Evolutionary conservation across 2,113 vertebrate genomes (phyloP), one percentile per base, ranked within the genome.

Genomic region (Acanthochromis polyacanthus): DNA sequence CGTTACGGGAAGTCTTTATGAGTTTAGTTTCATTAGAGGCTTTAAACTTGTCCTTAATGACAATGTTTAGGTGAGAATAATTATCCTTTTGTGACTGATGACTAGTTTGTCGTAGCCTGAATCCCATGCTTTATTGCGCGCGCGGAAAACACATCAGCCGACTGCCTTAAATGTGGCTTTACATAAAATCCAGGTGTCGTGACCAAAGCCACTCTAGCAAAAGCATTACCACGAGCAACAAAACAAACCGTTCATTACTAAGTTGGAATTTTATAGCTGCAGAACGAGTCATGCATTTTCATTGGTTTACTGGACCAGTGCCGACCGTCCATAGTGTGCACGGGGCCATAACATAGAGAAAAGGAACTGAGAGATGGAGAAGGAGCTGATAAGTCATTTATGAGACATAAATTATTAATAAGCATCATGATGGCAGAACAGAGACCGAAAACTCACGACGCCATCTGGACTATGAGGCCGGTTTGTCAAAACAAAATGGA

Each of bases 401-500:
- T 73, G 87, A 94, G 88, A 89, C 85, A 94, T 96, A 94, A 93
- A 96, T 96, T 95, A 95, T 96, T 94, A 90, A 95, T 93, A 94
- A 95, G 94, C 93, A 91, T 89, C 93, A 95, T 95, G 94, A 95
- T 78, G 80, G 80, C 84, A 90, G 79, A 95, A 90, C 78, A 92
- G 80, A 81, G 92, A 91, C 83, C 79, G 80, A 89, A 94, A 96
- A 95, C 94, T 84, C 89, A 89, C 78, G 94, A 90, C 80, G 90
- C 94, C 95, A 96, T 96, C 96, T 95, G 96, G 94, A 96, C 87
- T 92, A 87, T 88, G 86, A 94, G 75, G 88, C 95, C 62, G 87
- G 92, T 95, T 96, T 96, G 95, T 95, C 87, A 90, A 94, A 94
- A 93, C 91, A 96, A 96, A 96, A 96, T 93, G 92, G 93, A 94